Evolutionary conservation across 2,113 vertebrate genomes (phyloP).

Genomic region (Rana temporaria): DNA sequence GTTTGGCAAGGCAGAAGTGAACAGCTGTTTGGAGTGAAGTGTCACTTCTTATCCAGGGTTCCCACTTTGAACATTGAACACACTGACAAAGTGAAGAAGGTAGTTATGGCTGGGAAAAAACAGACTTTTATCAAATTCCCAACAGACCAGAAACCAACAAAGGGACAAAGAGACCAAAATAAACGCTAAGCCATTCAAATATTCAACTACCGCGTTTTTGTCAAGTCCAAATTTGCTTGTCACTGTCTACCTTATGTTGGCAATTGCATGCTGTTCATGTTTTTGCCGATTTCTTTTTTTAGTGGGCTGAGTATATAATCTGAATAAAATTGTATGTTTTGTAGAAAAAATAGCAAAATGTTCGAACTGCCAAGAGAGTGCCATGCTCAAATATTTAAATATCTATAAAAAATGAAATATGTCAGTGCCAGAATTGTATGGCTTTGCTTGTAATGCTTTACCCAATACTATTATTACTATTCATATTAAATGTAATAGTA

Average conservation of each 20-base stretch:
- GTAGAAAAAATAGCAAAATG: too few relatives aligned
- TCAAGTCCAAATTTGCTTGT: background rate
- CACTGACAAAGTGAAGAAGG: constrained; percentile 54
- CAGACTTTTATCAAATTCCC: constrained; percentile 31
- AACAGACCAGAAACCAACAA: constrained; percentile 29
- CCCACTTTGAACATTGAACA: constrained; percentile 51
- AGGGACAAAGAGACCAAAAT: constrained; percentile 18
- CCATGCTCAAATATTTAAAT: too few relatives aligned
- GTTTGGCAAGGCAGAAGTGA: constrained; percentile 8
- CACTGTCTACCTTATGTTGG: background rate
- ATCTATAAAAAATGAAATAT: too few relatives aligned
- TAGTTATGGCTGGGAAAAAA: constrained; percentile 21
- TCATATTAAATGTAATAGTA: too few relatives aligned
- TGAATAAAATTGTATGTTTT: too few relatives aligned
- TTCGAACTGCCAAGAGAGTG: too few relatives aligned
- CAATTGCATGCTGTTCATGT: too few relatives aligned
- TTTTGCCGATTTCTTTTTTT: too few relatives aligned
- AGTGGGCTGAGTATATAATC: too few relatives aligned
- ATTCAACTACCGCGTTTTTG: background rate
- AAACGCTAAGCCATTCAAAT: background rate
- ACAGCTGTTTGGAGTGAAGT: constrained; percentile 56
- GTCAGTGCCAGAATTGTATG: too few relatives aligned
- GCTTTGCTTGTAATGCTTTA: too few relatives aligned
- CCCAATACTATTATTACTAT: too few relatives aligned
- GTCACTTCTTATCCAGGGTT: constrained; percentile 47